Evolutionary conservation across 1,140 invertebrate species (phyloP), one percentile per base, ranked within the genome.

Genomic region (Eubasilissa regina): DNA sequence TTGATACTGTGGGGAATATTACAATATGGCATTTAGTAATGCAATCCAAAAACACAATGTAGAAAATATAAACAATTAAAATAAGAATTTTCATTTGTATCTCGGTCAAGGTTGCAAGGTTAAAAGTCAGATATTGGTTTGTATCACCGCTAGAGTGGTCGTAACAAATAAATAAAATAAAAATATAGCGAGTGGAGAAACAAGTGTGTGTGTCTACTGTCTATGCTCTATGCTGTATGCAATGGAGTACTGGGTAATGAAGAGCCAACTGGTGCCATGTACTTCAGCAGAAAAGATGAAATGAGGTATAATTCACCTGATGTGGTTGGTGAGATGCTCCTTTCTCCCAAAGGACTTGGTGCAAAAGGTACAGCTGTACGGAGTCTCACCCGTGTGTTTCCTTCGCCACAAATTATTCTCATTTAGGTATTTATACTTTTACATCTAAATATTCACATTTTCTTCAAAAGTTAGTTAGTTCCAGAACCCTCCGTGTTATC

Each of bases 321-420:
- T 91, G 86, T 94, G 94, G 86, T 94, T 93, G 83, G 92, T 94
- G 83, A 94, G 88, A 86, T 94, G 93, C 89, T 94, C 93, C 86
- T 94, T 94, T 76, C 93, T 87, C 60, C 93, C 94, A 86, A 95
- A 95, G 48, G 92, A 92, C 81, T 92, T 92, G 0, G 87, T 87
- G 83, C 91, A 92, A 78, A 86, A 89, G 4, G 86, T 86, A 84
- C 91, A 92, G 78, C 89, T 88, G 82, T 88, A 87, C 8, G 88
- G 88, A 13, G 87, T 88, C 84, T 94, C 93, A 8, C 93, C 93
- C 3, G 93, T 95, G 85, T 95, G 94, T 83, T 89, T 78, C 76
- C 76, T 78, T 77, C 43, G 58, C 58, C 47, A 68, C 44, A 68
- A 68, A 68, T 68, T 47, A 68, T 47, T 45, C 43, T 68, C 44